These are phyloP conservation scores for Silurus lanzhouensis DNA, from an alignment of 2,797 vertebrate species.

Conservation along the genomic window DNA sequence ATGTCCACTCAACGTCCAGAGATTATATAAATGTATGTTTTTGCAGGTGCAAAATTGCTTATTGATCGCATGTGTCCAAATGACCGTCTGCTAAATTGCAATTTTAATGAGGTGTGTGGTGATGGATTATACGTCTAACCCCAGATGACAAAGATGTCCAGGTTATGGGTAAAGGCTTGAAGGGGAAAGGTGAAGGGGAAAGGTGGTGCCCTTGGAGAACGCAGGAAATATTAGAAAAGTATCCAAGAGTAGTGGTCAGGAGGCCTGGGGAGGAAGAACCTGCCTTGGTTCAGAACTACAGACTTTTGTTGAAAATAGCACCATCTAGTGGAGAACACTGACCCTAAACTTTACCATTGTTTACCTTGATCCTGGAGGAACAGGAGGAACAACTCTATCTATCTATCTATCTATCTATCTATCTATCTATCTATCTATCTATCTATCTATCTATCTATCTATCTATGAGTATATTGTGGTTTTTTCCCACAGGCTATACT, in stretches of 20 bases:
- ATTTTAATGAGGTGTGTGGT: slow-evolving; percentile 38
- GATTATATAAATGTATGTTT: slow-evolving; percentile 30
- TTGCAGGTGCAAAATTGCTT: slow-evolving; percentile 35
- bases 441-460: no score
- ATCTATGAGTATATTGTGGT: no score
- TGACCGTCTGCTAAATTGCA: not conserved
- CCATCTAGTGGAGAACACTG: not conserved
- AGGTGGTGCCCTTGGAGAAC: not conserved
- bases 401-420: no score
- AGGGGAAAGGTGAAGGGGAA: not conserved
- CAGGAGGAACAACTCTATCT: no score
- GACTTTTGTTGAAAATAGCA: not conserved
- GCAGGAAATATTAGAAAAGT: not conserved
- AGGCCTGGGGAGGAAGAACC: not conserved
- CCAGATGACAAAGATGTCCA: not conserved
- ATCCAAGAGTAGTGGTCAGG: not conserved
- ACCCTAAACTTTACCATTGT: not conserved
- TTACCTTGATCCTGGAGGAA: no score
- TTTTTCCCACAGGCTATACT: no score
- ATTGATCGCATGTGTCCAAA: slow-evolving; percentile 23
- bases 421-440: no score
- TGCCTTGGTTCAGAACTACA: not conserved
- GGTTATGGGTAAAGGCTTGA: not conserved
- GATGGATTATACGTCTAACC: slow-evolving; percentile 21
- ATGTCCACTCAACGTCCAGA: no score